phyloP scores from a whole-genome alignment of 30 jellyfish, hydroid and myxozoan species.

The Sanderia malayensis region DNA sequence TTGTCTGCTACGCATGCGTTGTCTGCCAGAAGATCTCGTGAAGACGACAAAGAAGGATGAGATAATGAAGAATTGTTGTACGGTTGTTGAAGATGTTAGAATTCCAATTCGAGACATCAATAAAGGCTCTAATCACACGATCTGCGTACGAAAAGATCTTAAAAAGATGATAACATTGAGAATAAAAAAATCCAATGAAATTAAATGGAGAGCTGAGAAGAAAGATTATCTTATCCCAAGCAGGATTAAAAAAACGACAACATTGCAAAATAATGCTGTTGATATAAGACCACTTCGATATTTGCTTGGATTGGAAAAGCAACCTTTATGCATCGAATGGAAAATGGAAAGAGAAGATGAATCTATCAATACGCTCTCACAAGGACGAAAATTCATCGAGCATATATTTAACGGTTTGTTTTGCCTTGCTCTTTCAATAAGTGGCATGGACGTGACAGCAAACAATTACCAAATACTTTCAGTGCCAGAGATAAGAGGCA shows the following conservation, averaged over 20 bases:
- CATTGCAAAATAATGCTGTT: neutral
- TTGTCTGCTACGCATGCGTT: slow-evolving; percentile 24
- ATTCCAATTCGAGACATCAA: neutral
- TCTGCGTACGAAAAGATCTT: neutral
- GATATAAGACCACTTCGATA: slow-evolving; percentile 18
- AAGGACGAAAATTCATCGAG: slow-evolving; percentile 30
- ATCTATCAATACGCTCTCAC: slow-evolving; percentile 11
- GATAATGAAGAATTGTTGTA: slow-evolving; percentile 30
- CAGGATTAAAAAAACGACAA: neutral
- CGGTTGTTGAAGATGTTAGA: slow-evolving; percentile 41
- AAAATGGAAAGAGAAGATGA: neutral
- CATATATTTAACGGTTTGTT: slow-evolving; percentile 9
- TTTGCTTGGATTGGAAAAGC: slow-evolving; percentile 27
- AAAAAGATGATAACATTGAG: neutral
- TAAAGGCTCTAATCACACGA: neutral
- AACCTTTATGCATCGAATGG: slow-evolving; percentile 41
- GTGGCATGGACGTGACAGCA: slow-evolving; percentile 4
- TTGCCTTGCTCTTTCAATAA: slow-evolving; percentile 29
- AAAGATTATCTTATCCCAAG: neutral
- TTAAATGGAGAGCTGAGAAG: neutral
- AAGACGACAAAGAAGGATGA: neutral
- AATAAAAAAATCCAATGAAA: neutral
- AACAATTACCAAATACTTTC: neutral
- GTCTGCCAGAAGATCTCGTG: neutral
- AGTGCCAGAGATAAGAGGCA: neutral